Percentiles rank a stretch among this genome's conserved stretches.
phyloP scores from a whole-genome alignment of 2,113 vertebrate species.

The Ellobius talpinus region DNA sequence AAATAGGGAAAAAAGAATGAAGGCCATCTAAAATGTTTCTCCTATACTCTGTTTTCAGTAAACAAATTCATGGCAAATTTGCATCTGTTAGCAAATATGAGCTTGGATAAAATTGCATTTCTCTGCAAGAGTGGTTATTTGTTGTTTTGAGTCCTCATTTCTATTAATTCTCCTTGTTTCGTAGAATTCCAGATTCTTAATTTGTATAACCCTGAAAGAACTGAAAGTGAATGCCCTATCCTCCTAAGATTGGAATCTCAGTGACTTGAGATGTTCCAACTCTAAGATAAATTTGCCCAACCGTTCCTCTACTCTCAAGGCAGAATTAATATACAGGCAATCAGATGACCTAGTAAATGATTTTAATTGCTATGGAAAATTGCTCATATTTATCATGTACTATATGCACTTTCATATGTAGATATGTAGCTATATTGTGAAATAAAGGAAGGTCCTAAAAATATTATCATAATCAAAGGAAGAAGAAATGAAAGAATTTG shows the following conservation, averaged over 20 bases:
- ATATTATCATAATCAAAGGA: not conserved
- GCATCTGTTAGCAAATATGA: conserved; percentile 14
- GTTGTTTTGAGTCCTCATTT: not conserved
- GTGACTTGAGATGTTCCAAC: not conserved
- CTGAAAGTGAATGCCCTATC: not conserved
- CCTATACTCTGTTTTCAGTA: conserved; percentile 45
- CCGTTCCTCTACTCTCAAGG: fast-evolving
- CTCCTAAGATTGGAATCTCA: not conserved
- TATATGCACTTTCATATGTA: not conserved
- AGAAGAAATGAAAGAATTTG: not conserved
- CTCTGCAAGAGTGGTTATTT: not conserved
- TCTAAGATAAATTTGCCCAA: not conserved
- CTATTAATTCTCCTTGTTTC: not conserved
- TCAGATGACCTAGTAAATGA: not conserved
- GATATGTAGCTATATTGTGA: not conserved
- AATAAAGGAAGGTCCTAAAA: not conserved
- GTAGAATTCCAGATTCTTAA: not conserved
- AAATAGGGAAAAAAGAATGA: not conserved
- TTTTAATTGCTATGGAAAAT: not conserved
- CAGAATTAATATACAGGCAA: not conserved
- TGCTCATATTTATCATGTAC: not conserved
- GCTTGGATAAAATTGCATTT: conserved; percentile 34
- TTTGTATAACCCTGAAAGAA: not conserved
- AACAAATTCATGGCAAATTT: conserved; percentile 41
- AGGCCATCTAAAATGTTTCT: conserved; percentile 45